Evolutionary conservation across 2,888 invertebrate genomes (phyloP).

Genomic region (Protodeltote pygarga): DNA sequence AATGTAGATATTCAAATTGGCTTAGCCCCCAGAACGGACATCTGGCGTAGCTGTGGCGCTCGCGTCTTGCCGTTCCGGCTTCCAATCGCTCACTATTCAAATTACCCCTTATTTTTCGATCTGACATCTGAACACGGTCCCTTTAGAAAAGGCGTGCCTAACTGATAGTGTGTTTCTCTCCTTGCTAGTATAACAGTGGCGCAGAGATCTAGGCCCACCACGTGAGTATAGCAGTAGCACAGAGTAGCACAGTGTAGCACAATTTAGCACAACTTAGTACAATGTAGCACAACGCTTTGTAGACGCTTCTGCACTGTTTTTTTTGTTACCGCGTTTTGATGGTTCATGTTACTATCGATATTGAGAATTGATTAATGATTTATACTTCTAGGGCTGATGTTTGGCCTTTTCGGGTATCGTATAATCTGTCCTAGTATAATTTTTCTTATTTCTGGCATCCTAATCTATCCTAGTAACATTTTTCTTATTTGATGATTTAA

Average conservation of each 20-base stretch:
- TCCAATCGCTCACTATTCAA: neutral
- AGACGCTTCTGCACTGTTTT: slow-evolving; percentile 28
- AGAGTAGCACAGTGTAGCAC: slow-evolving; percentile 32
- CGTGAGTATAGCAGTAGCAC: slow-evolving; percentile 75
- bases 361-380: too few species aligned
- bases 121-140: slow-evolving; percentile 31
- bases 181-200: slow-evolving; percentile 85
- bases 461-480: too few species aligned
- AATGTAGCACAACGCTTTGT: slow-evolving; percentile 37
- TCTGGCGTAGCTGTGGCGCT: too few species aligned
- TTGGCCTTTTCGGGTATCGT: too few species aligned
- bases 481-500: too few species aligned
- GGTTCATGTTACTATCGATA: slow-evolving; percentile 13
- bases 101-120: too few species aligned
- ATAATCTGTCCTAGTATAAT: too few species aligned
- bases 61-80: too few species aligned
- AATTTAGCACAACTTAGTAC: slow-evolving; percentile 36
- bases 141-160: slow-evolving; percentile 48
- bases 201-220: slow-evolving; percentile 85
- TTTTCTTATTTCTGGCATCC: too few species aligned
- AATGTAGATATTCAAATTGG: too few species aligned
- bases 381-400: too few species aligned
- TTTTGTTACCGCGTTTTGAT: neutral
- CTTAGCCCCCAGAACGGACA: too few species aligned
- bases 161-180: slow-evolving; percentile 76